These are phyloP conservation scores for Coboldia fuscipes DNA, from an alignment of 1,140 invertebrate species.

Conservation along the genomic window DNA sequence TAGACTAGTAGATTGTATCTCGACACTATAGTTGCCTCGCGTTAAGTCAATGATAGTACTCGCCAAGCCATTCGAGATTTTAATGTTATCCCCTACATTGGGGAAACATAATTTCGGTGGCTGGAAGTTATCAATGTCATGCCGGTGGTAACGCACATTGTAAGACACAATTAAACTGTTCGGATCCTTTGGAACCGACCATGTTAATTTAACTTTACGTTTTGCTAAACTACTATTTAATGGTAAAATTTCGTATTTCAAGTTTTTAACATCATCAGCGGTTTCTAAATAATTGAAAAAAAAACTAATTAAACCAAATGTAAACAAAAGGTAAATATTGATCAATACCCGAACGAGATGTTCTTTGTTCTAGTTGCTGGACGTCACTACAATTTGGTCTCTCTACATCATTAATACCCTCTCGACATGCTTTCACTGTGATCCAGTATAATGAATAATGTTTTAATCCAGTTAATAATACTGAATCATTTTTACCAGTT, in stretches of 20 bases:
- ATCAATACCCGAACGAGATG: too few relatives aligned
- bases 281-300: slow-evolving; percentile 24
- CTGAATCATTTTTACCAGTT: too few relatives aligned
- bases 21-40: slow-evolving; percentile 71
- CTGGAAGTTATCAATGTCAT: slow-evolving; percentile 24
- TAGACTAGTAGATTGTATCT: slow-evolving; percentile 55
- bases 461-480: slow-evolving; percentile 37
- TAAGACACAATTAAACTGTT: slow-evolving; percentile 75
- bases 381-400: slow-evolving; percentile 10
- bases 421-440: slow-evolving; percentile 46
- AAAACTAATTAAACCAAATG: too few relatives aligned
- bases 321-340: too few relatives aligned
- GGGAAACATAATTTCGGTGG: too few relatives aligned
- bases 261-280: slow-evolving; percentile 32
- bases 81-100: slow-evolving; percentile 9
- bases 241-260: slow-evolving; percentile 21
- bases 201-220: slow-evolving; percentile 37
- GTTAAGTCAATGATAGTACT: slow-evolving; percentile 28
- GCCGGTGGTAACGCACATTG: slow-evolving; percentile 45
- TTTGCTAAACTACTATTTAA: slow-evolving; percentile 22
- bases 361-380: slow-evolving; percentile 6
- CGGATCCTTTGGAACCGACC: slow-evolving; percentile 58
- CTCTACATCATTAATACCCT: slow-evolving; percentile 14
- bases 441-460: slow-evolving; percentile 55
- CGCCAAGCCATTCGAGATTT: slow-evolving; percentile 11